Base-by-base conservation (phyloP, 2,113 vertebrate species). In the Lates calcarifer region DNA sequence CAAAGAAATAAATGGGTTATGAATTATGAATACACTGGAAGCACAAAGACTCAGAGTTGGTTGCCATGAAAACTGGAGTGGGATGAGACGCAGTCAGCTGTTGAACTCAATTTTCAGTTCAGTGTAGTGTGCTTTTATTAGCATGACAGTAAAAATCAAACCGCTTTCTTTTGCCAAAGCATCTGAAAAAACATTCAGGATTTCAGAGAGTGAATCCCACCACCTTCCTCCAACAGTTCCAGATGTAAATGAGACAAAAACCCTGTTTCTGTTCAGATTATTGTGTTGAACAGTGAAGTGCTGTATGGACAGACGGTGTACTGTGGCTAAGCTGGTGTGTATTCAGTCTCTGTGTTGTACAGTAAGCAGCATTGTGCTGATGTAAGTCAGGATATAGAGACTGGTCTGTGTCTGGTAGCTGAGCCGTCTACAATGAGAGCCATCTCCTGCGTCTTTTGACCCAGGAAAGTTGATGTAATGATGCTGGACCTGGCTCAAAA, bases 11-110 rank as follows among this genome's bases (percentile, higher is more conserved):
- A 79, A 24, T 82, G 35, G 66, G 61, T 37, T 29, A 66, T 75
- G 55, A 83, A 86, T 81, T 58, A 84, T 83, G 58, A 83, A 83
- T 71, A 41, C 0, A 3, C 51, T 17, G 24, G 47, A 33, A 31
- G 15, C 56, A 9, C 45, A 45, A 53, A 80, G 45, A 41, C 60
- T 28, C 35, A 0, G 55, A 51, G 51, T 9, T n/a, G 26, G 71
- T 64, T 75, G 41, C 65, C 31, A 65, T 75, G 58, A 84, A 84
- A 70, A 31, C 68, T 33, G 18, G 20, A 74, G 81, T 47, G 18
- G 26, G 47, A 10, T 6, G 47, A 22, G 47, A 49, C 6, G 13
- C 41, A 49, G 20, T 49, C 18, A 7, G 17, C 43, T 18, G 43
- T 20, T 20, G 17, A 20, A 47, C 43, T 47, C 39, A 3, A 5